These are phyloP conservation scores for Corythoichthys intestinalis DNA, from an alignment of 2,113 vertebrate species.

Conservation along the genomic window DNA sequence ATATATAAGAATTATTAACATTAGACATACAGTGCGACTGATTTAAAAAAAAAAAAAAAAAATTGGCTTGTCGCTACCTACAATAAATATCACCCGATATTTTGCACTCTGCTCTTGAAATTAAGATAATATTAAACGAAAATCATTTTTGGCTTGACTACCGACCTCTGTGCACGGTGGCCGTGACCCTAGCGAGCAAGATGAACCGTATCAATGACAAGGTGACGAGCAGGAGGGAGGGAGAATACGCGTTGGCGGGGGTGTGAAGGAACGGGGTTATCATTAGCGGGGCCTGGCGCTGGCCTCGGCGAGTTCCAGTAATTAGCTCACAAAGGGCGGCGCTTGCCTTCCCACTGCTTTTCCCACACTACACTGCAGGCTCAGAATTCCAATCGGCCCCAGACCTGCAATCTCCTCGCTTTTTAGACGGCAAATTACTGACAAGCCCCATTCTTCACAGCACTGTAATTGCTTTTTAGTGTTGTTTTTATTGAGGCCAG, in stretches of 20 bases:
- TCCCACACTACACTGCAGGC: slow-evolving; percentile 77
- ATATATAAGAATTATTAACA: no score
- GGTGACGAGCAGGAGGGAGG: slow-evolving; percentile 57
- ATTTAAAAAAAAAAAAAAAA: no score
- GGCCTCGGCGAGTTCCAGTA: slow-evolving; percentile 69
- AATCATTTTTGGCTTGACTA: background rate
- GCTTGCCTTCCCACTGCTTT: slow-evolving; percentile 67
- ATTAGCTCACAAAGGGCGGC: slow-evolving; percentile 70
- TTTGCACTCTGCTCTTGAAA: no score
- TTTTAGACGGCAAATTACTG: slow-evolving; percentile 78
- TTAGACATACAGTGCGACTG: no score
- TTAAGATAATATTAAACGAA: background rate
- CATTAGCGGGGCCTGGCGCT: slow-evolving; percentile 71
- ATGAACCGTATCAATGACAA: slow-evolving; percentile 65
- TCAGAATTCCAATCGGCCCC: slow-evolving; percentile 75
- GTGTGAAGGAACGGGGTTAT: slow-evolving; percentile 68
- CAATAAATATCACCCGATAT: no score
- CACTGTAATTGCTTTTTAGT: slow-evolving; percentile 77
- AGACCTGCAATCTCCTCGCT: slow-evolving; percentile 76
- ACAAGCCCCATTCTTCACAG: slow-evolving; percentile 74
- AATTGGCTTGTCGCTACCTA: no score
- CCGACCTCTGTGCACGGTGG: background rate
- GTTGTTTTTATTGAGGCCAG: slow-evolving; percentile 76
- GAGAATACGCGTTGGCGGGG: slow-evolving; percentile 25
- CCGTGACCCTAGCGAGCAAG: slow-evolving; percentile 40